Conservation (phyloP, 2,797 vertebrate species). For the Gymnothorax reevesii region DNA sequence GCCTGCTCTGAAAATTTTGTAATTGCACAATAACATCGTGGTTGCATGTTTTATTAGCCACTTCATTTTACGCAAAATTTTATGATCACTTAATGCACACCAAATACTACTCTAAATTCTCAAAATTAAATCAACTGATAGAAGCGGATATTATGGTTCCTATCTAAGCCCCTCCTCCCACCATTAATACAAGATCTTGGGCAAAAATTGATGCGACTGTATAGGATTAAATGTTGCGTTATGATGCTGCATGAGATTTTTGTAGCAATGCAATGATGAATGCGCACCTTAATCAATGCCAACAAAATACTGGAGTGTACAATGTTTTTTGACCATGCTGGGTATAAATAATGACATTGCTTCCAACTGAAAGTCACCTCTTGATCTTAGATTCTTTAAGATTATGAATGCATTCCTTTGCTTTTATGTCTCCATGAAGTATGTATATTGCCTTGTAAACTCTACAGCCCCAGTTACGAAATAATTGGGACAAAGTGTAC, state of each 20-base stretch:
- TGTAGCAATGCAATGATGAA: not conserved
- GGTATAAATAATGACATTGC: not conserved
- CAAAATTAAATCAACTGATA: too few relatives aligned
- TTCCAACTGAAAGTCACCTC: not conserved
- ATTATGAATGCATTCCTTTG: not conserved
- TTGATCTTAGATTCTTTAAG: not conserved
- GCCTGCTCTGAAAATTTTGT: not conserved
- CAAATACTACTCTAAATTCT: too few relatives aligned
- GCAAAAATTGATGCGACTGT: too few relatives aligned
- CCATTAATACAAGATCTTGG: too few relatives aligned
- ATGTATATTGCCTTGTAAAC: not conserved
- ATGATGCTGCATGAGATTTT: not conserved
- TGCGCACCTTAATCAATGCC: too few relatives aligned
- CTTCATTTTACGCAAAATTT: not conserved
- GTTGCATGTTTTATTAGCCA: not conserved
- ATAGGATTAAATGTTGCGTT: not conserved
- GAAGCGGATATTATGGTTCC: too few relatives aligned
- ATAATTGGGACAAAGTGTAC: too few relatives aligned
- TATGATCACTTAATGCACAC: not conserved
- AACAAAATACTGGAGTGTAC: too few relatives aligned
- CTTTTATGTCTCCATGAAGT: not conserved
- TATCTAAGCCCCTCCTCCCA: not conserved
- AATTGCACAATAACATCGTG: not conserved
- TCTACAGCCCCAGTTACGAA: not conserved
- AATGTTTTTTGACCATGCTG: too few relatives aligned